These are phyloP conservation scores for Pygoscelis adeliae DNA, from an alignment of 2,113 vertebrate species.

Conservation along the genomic window DNA sequence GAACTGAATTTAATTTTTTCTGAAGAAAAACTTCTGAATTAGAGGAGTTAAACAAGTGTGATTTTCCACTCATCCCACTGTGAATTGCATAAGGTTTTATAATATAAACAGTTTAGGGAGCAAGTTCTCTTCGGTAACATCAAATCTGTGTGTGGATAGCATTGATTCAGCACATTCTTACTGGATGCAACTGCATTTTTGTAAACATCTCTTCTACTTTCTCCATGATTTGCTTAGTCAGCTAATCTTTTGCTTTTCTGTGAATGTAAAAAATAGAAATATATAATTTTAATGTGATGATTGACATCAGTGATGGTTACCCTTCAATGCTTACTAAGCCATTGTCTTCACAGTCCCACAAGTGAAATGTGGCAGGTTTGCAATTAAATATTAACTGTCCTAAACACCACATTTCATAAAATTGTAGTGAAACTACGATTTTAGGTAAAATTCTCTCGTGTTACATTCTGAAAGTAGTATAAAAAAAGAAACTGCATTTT, in stretches of 20 bases:
- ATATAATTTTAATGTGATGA: background rate
- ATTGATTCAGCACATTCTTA: background rate
- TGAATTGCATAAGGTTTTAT: background rate
- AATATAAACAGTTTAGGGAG: background rate
- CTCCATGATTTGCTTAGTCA: background rate
- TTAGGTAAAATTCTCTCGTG: background rate
- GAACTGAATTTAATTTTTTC: background rate
- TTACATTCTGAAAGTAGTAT: background rate
- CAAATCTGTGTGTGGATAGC: background rate
- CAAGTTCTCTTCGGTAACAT: fast-evolving
- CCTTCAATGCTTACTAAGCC: background rate
- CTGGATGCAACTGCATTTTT: background rate
- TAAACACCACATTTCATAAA: background rate
- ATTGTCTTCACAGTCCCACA: background rate
- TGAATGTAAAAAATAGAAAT: background rate
- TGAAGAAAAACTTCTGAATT: background rate
- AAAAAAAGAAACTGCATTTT: background rate
- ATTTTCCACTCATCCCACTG: background rate
- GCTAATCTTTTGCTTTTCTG: background rate
- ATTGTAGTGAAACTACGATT: background rate
- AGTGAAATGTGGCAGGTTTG: background rate
- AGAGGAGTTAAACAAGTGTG: background rate
- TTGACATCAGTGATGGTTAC: background rate
- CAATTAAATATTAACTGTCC: background rate
- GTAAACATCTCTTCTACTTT: background rate